These are phyloP conservation scores for Zoanthus gigantus DNA, from an alignment of 92 coral and sea anemone species.

Conservation along the genomic window DNA sequence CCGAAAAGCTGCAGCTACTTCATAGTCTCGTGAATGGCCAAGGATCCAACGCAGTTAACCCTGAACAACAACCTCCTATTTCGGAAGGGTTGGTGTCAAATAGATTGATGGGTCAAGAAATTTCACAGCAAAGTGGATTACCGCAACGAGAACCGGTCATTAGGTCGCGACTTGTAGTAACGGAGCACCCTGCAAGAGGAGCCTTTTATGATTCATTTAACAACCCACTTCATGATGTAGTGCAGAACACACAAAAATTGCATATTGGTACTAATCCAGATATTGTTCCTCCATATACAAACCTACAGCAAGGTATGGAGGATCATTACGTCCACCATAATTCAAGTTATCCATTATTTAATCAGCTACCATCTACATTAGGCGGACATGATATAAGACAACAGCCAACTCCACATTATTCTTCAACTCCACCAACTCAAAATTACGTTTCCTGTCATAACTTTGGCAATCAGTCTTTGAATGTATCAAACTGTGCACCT, in stretches of 20 bases:
- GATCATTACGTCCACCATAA: neutral
- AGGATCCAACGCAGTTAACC: neutral
- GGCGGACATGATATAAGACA: neutral
- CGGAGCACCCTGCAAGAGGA: neutral
- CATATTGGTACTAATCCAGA: conserved; percentile 1
- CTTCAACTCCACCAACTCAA: neutral
- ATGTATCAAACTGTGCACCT: neutral
- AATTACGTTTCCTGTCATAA: neutral
- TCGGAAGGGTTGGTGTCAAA: neutral
- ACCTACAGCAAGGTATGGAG: neutral
- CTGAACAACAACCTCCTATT: neutral
- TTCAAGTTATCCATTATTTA: neutral
- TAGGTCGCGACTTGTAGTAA: neutral
- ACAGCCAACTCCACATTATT: neutral
- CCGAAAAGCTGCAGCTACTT: conserved; percentile 23
- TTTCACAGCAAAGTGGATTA: neutral
- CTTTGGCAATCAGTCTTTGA: neutral
- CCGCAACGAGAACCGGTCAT: neutral
- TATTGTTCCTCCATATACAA: neutral
- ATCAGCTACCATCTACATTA: neutral
- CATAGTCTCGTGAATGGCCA: conserved; percentile 15
- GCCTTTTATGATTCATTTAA: neutral
- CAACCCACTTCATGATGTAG: conserved; percentile 20
- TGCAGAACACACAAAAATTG: conserved; percentile 13
- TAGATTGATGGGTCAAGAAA: conserved; percentile 3